Evolutionary conservation across 2,113 vertebrate species (phyloP).

Genomic region (Colaptes auratus): DNA sequence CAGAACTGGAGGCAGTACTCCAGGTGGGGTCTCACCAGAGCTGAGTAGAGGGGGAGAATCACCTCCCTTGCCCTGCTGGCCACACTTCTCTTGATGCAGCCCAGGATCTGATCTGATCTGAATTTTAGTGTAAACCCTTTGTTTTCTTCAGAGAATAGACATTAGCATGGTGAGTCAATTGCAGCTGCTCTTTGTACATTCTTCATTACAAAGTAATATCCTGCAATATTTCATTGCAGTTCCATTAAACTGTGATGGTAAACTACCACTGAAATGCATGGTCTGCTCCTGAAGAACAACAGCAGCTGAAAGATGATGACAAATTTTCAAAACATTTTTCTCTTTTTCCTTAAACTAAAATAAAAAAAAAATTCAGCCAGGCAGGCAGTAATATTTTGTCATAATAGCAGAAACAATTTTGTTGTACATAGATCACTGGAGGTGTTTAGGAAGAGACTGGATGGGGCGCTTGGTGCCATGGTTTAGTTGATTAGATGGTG

Average conservation of each 20-base stretch:
- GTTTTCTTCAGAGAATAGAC: not conserved
- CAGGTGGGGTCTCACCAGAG: too few species aligned
- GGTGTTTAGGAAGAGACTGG: too few species aligned
- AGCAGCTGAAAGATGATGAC: not conserved
- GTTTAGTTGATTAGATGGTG: too few species aligned
- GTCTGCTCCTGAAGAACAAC: not conserved
- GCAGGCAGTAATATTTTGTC: not conserved
- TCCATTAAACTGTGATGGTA: not conserved
- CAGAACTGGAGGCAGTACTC: too few species aligned
- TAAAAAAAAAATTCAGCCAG: not conserved
- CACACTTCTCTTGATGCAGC: too few species aligned
- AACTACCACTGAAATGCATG: not conserved
- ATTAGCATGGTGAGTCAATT: not conserved
- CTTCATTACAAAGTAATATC: not conserved
- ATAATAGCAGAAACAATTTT: not conserved
- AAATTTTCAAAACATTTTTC: not conserved
- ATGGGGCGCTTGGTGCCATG: too few species aligned
- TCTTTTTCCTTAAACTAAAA: not conserved
- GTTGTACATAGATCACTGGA: accelerated
- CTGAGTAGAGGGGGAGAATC: too few species aligned
- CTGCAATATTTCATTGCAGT: not conserved
- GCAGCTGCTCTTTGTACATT: not conserved
- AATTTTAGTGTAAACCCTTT: not conserved
- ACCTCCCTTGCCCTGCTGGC: too few species aligned
- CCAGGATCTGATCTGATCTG: not conserved